Percentiles rank a stretch among this genome's conserved stretches.
Conservation (phyloP, 2,797 vertebrate genomes). For the Apogon hyalosoma region DNA sequence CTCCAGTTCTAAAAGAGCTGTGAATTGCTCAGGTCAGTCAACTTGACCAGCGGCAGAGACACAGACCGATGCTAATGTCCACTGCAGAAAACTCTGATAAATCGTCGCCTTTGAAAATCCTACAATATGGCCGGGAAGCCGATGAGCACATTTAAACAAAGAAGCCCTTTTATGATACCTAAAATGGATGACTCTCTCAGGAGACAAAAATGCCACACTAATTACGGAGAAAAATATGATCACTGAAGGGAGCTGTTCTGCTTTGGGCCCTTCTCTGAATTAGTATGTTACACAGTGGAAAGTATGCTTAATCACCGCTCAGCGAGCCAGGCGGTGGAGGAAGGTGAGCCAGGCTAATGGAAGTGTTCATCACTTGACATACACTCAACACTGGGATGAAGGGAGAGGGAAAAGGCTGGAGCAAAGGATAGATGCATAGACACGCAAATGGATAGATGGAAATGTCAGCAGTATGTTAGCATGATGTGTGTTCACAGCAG, state of each 20-base stretch:
- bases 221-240: constrained; percentile 76
- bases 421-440: not conserved
- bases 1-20: not conserved
- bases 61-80: not conserved
- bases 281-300: constrained; percentile 64
- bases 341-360: constrained; percentile 67
- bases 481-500: not conserved
- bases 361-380: constrained; percentile 54
- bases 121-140: constrained; percentile 23
- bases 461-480: not conserved
- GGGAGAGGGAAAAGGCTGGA: not conserved
- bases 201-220: constrained; percentile 70
- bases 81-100: constrained; percentile 8
- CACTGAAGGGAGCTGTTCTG: constrained; percentile 64
- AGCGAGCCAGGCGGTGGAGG: constrained; percentile 44
- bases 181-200: constrained; percentile 60
- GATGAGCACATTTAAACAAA: constrained; percentile 56
- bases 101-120: constrained; percentile 28
- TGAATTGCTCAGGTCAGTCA: not conserved
- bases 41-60: not conserved
- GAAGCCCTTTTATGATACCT: constrained; percentile 38
- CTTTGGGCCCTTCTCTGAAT: constrained; percentile 74
- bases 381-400: constrained; percentile 25
- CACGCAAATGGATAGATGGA: not conserved
- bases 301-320: constrained; percentile 72